phyloP scores from a whole-genome alignment of 2,113 vertebrate genomes.

The Hystrix cristata region DNA sequence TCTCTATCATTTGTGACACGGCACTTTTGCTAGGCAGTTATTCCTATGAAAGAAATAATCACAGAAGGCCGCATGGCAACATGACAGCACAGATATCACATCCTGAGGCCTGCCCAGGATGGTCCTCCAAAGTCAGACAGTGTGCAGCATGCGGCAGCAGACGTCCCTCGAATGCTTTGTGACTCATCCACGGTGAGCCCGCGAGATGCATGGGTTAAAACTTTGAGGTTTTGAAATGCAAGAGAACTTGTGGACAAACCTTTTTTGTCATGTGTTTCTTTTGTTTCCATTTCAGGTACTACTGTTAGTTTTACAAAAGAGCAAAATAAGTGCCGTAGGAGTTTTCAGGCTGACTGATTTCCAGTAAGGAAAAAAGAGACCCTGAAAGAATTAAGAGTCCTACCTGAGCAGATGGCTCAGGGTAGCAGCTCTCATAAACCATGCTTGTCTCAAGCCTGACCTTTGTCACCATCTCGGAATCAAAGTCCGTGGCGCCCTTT shows the following conservation, averaged over 20 bases:
- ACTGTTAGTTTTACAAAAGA: slow-evolving; percentile 1
- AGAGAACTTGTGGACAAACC: background rate
- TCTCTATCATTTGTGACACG: background rate
- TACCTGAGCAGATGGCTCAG: background rate
- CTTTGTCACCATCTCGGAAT: slow-evolving; percentile 69
- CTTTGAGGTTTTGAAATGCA: background rate
- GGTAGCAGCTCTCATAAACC: slow-evolving; percentile 34
- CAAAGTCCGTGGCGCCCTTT: slow-evolving; percentile 69
- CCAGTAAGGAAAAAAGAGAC: slow-evolving; percentile 10
- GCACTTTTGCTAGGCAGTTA: background rate
- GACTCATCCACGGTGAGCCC: background rate
- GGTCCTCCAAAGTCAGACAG: background rate
- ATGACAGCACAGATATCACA: background rate
- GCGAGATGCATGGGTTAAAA: background rate
- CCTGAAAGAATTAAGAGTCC: slow-evolving; percentile 50
- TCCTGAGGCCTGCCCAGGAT: background rate
- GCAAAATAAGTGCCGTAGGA: background rate
- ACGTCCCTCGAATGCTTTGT: accelerated
- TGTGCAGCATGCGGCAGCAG: accelerated
- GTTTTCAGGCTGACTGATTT: slow-evolving; percentile 29
- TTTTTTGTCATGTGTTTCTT: background rate
- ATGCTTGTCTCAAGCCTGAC: slow-evolving; percentile 61
- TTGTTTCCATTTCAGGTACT: background rate
- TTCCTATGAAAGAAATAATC: background rate
- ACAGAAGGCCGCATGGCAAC: background rate